Percentiles rank a stretch among this genome's conserved stretches.
Evolutionary conservation across 2,797 vertebrate genomes (phyloP).

Genomic region (Eulemur mongoz): DNA sequence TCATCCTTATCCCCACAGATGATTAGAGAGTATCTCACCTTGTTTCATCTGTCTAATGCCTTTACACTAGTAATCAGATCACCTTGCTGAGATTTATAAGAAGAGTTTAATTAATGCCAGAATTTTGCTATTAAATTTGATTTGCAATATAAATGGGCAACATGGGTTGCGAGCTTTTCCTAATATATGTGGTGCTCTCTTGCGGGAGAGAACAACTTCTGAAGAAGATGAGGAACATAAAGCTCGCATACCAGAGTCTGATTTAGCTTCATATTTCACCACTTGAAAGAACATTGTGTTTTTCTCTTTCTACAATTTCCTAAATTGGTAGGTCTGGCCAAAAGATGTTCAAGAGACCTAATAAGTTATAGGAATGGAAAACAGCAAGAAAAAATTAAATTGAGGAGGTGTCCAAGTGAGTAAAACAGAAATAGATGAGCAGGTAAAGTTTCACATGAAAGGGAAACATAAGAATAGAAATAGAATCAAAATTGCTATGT

Average conservation of each 20-base stretch:
- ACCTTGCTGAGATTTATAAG: constrained; percentile 63
- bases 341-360: constrained; percentile 31
- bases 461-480: not conserved
- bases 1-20: constrained; percentile 1
- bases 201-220: constrained; percentile 62
- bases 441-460: not conserved
- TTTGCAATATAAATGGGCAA: constrained; percentile 59
- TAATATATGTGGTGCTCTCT: not conserved
- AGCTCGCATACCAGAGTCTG: not conserved
- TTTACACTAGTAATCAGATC: constrained; percentile 73
- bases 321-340: constrained; percentile 11
- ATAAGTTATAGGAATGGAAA: constrained; percentile 27
- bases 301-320: constrained; percentile 46
- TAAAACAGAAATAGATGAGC: constrained; percentile 1
- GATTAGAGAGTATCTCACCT: constrained; percentile 63
- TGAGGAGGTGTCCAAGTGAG: not conserved
- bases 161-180: not conserved
- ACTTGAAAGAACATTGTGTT: not conserved
- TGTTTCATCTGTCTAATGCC: constrained; percentile 64
- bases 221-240: constrained; percentile 51
- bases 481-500: constrained; percentile 11
- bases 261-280: constrained; percentile 10
- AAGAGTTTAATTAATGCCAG: constrained; percentile 71
- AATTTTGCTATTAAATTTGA: constrained; percentile 70
- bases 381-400: constrained; percentile 23